These are phyloP conservation scores for Gerris buenoi DNA, from an alignment of 1,140 invertebrate genomes.

Conservation along the genomic window DNA sequence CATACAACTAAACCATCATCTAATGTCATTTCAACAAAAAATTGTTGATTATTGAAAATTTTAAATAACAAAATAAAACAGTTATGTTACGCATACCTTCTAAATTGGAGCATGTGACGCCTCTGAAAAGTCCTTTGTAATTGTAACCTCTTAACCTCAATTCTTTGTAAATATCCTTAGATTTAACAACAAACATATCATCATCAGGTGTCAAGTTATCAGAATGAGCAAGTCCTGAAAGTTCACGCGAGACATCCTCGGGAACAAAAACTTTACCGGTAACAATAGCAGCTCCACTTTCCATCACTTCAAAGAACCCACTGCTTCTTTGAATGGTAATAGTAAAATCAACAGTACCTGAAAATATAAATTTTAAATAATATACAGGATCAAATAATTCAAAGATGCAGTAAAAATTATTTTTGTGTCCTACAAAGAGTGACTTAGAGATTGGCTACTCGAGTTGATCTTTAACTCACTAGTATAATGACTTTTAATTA, in stretches of 20 bases:
- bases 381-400: too few relatives aligned
- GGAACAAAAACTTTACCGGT: slow-evolving; percentile 49
- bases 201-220: neutral
- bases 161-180: slow-evolving; percentile 77
- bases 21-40: too few relatives aligned
- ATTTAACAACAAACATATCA: neutral
- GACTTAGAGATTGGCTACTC: too few relatives aligned
- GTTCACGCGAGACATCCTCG: slow-evolving; percentile 31
- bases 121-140: slow-evolving; percentile 64
- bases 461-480: too few relatives aligned
- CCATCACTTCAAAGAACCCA: slow-evolving; percentile 72
- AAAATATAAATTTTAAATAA: slow-evolving; percentile 10
- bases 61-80: too few relatives aligned
- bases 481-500: too few relatives aligned
- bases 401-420: too few relatives aligned
- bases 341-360: slow-evolving; percentile 49
- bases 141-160: slow-evolving; percentile 79
- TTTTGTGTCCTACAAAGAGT: too few relatives aligned
- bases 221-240: slow-evolving; percentile 25
- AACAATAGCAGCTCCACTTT: slow-evolving; percentile 59
- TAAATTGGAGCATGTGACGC: slow-evolving; percentile 36
- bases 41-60: too few relatives aligned
- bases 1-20: too few relatives aligned
- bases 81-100: slow-evolving; percentile 30
- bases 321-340: slow-evolving; percentile 68